phyloP scores from a whole-genome alignment of 2,113 vertebrate genomes.

The Callocephalon fimbriatum region DNA sequence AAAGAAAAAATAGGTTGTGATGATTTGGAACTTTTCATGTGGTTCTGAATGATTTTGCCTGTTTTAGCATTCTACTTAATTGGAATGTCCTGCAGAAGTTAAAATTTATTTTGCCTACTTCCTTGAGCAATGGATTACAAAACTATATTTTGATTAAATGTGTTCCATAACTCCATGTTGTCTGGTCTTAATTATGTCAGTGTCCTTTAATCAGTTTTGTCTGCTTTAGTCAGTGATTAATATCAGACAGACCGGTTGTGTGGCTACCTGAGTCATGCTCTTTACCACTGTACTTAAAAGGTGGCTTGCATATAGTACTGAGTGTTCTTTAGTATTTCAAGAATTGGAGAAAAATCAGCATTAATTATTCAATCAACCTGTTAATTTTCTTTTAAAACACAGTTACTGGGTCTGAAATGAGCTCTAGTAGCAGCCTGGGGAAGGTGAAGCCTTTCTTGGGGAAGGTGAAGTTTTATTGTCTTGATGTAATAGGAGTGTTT shows the following conservation, averaged over 20 bases:
- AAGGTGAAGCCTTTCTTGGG: not conserved
- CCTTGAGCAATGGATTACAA: not conserved
- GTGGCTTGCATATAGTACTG: not conserved
- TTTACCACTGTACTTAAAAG: not conserved
- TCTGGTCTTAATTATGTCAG: conserved; percentile 17
- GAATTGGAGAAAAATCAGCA: not conserved
- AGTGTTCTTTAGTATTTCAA: conserved; percentile 1
- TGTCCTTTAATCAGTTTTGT: conserved; percentile 39
- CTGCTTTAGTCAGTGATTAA: conserved; percentile 23
- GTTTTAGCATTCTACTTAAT: not conserved
- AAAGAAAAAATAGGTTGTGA: not conserved
- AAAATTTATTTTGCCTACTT: not conserved
- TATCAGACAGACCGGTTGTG: not conserved
- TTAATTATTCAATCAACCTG: not conserved
- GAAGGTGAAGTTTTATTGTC: not conserved
- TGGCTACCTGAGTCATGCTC: conserved; percentile 33
- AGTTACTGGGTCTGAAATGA: not conserved
- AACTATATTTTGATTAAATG: not conserved
- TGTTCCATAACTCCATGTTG: not conserved
- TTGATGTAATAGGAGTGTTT: not conserved
- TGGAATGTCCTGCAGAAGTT: not conserved
- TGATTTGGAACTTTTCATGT: not conserved
- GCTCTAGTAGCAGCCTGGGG: not conserved
- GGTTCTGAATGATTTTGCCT: not conserved
- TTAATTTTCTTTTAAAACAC: not conserved